A percentile compares a stretch with the other conserved stretches of the same genome.
These are phyloP conservation scores for Dryobates pubescens DNA, from an alignment of 2,797 vertebrate genomes.

Conservation along the genomic window DNA sequence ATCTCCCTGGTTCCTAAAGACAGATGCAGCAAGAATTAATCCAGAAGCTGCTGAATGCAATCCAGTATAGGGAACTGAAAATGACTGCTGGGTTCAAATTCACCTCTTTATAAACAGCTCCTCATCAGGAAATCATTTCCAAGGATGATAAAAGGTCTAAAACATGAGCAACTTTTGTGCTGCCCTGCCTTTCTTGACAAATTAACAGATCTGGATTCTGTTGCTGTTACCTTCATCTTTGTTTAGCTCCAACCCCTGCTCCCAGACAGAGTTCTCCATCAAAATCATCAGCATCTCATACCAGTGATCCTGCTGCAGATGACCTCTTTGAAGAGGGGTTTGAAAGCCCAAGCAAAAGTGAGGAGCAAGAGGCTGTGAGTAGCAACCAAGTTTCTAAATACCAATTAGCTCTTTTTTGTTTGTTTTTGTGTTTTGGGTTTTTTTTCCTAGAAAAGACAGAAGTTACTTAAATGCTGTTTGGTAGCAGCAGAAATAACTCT, in stretches of 20 bases:
- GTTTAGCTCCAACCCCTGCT: slow-evolving; percentile 92
- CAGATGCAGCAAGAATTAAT: slow-evolving; percentile 38
- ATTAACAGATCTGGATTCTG: not conserved
- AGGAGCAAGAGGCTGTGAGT: slow-evolving; percentile 95
- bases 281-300: slow-evolving; percentile 93
- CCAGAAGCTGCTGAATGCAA: slow-evolving; percentile 22
- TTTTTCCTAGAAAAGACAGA: not conserved
- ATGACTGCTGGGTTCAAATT: slow-evolving; percentile 1
- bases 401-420: not conserved
- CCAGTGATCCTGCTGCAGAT: slow-evolving; percentile 87
- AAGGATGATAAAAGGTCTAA: not conserved
- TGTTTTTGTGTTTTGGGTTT: not conserved
- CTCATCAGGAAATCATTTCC: not conserved
- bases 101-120: not conserved
- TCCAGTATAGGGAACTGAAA: not conserved
- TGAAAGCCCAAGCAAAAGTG: slow-evolving; percentile 95
- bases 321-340: slow-evolving; percentile 96
- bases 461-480: not conserved
- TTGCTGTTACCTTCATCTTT: slow-evolving; percentile 46
- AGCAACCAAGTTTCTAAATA: slow-evolving; percentile 20
- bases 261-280: slow-evolving; percentile 95
- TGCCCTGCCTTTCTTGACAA: not conserved
- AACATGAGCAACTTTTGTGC: not conserved
- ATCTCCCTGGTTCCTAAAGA: not conserved
- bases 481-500: not conserved